Evolutionary conservation across 2,888 invertebrate species (phyloP).

Genomic region (Dexiosoma caninum): DNA sequence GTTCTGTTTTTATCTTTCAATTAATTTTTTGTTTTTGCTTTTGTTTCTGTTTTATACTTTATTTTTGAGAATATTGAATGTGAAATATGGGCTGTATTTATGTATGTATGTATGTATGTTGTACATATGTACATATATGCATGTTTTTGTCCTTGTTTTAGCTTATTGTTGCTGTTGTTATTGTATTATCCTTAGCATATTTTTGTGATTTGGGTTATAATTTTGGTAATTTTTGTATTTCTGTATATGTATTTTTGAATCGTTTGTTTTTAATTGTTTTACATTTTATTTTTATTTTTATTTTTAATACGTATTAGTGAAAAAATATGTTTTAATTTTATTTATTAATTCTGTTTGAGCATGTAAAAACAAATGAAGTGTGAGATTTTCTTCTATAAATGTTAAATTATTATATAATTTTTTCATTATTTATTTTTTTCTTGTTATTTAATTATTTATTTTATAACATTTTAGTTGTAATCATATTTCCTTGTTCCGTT

Average conservation of each 20-base stretch:
- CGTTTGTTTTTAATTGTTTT: too few relatives aligned
- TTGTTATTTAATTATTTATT: slow-evolving; percentile 30
- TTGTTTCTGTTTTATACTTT: slow-evolving; percentile 40
- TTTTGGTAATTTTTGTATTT: slow-evolving; percentile 49
- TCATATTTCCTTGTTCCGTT: slow-evolving; percentile 63
- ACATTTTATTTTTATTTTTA: too few relatives aligned
- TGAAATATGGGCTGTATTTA: slow-evolving; percentile 62
- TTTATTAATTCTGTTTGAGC: slow-evolving; percentile 51
- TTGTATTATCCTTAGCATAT: slow-evolving; percentile 45
- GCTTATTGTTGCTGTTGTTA: slow-evolving; percentile 43
- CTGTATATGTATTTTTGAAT: slow-evolving; percentile 68
- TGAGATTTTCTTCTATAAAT: slow-evolving; percentile 32
- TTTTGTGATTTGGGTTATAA: slow-evolving; percentile 47
- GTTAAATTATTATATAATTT: slow-evolving; percentile 55
- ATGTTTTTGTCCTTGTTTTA: slow-evolving; percentile 46
- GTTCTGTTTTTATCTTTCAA: too few relatives aligned
- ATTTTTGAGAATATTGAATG: slow-evolving; percentile 66
- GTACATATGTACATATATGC: slow-evolving; percentile 40
- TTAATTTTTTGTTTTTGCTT: not conserved
- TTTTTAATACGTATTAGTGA: slow-evolving; percentile 65
- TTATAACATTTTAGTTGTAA: slow-evolving; percentile 43
- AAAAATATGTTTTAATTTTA: slow-evolving; percentile 66
- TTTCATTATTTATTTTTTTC: slow-evolving; percentile 29
- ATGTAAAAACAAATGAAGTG: slow-evolving; percentile 56
- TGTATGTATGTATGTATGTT: slow-evolving; percentile 36